These are phyloP conservation scores for Tanytarsus gracilentus DNA, from an alignment of 2,888 invertebrate genomes.

Conservation along the genomic window DNA sequence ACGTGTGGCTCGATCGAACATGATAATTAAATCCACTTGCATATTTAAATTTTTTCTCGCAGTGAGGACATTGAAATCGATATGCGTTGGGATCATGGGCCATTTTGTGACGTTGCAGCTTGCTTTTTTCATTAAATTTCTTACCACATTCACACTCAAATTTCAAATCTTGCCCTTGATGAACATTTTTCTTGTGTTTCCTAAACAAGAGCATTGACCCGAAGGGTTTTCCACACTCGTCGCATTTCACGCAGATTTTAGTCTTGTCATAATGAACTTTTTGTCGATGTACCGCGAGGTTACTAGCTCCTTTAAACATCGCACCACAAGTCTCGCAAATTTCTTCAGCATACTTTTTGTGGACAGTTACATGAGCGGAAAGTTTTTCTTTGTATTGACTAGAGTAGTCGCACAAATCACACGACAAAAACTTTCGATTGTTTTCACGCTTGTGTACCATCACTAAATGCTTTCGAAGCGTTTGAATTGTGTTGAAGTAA, in stretches of 20 bases:
- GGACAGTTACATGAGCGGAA: not conserved
- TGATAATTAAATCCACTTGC: constrained; percentile 1
- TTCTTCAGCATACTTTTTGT: not conserved
- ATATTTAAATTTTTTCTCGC: not conserved
- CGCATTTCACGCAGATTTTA: not conserved
- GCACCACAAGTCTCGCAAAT: not conserved
- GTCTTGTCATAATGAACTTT: not conserved
- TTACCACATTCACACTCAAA: not conserved
- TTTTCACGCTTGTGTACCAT: not conserved
- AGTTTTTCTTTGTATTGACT: not conserved
- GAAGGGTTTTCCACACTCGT: not conserved
- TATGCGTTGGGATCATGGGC: not conserved
- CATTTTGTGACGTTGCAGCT: not conserved
- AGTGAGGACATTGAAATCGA: not conserved
- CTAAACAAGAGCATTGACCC: not conserved
- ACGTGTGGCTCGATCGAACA: not conserved
- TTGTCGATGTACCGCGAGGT: not conserved
- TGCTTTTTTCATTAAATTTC: not conserved
- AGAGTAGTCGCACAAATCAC: not conserved
- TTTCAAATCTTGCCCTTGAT: not conserved
- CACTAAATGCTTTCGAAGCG: not conserved
- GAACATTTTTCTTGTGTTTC: not conserved
- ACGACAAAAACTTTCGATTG: not conserved
- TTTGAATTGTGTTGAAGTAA: not conserved
- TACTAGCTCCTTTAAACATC: not conserved